Evolutionary conservation across 37 sponge, comb jelly and placozoan genomes (phyloP), one percentile per base, ranked within the genome.

Genomic region (Oopsacas minuta): DNA sequence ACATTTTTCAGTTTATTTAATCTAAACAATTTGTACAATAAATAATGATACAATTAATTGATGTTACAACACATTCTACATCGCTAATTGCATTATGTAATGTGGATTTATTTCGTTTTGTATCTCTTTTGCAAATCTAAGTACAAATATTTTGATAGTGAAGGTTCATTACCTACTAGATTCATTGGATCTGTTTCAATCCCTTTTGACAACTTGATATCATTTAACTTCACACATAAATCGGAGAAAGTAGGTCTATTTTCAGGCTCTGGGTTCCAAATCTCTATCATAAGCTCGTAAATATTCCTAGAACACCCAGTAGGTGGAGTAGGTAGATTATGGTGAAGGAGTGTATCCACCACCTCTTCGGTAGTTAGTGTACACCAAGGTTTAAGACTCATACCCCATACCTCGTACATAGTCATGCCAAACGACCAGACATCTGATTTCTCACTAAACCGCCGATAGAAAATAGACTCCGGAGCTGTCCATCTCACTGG

Each of bases 351-450:
- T 32, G 30, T 61, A 61, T 61, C 75, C 20, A 61, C 30, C 20
- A 61, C 75, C 5, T 10, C 75, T n/a, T 61, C 75, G 7, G 75
- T 61, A 32, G 7, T 12, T 10, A 61, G 75, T 25, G 7, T 61
- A 34, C 28, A n/a, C 75, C 75, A 61, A 25, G 75, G 75, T 34
- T 61, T 61, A 25, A 61, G 28, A 20, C 75, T 34, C 75, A 61
- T 10, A 5, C 28, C 30, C 75, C 75, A 61, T 25, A 61, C 28
- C 75, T 61, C 75, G 30, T 61, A 61, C 75, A 61, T 12, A 3
- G 75, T 61, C 75, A 61, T 61, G 75, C 75, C 75, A 34, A 61
- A 61, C 30, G 75, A 61, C 75, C 75, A 61, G 75, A 61, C 75
- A 61, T 61, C 75, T n/a, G 75, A 61, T 12, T 61, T 10, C 75